Conservation (phyloP, 1,140 invertebrate genomes). For the Pseudomyrmex sp. region DNA sequence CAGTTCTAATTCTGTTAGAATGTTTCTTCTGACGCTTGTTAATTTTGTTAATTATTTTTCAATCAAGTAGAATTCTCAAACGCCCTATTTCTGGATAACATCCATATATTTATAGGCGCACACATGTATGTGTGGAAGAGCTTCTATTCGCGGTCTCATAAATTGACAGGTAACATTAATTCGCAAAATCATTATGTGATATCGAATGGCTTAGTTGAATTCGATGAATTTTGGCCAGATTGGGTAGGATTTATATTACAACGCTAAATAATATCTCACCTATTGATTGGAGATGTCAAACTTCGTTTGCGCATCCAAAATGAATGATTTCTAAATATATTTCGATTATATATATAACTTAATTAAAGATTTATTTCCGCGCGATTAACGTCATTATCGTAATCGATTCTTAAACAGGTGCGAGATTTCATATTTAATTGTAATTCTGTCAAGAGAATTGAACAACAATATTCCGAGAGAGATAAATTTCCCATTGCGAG, state of each 20-base stretch:
- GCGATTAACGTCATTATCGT: not conserved
- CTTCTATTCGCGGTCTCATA: not conserved
- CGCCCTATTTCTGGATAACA: too few species aligned
- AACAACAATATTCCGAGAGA: too few species aligned
- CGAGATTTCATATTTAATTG: not conserved
- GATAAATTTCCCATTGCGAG: too few species aligned
- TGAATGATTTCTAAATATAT: too few species aligned
- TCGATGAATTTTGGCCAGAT: conserved; percentile 15
- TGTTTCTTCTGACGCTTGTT: too few species aligned
- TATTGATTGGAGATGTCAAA: conserved; percentile 12
- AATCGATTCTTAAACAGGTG: not conserved
- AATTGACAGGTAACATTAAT: conserved; percentile 45
- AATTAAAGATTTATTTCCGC: not conserved
- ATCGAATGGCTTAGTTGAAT: conserved; percentile 38
- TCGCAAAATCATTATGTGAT: conserved; percentile 18
- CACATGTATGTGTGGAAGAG: not conserved
- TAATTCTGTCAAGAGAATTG: too few species aligned
- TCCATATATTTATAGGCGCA: too few species aligned
- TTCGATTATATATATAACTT: too few species aligned
- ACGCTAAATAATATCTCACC: conserved; percentile 10
- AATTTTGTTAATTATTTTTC: too few species aligned
- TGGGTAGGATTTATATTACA: conserved; percentile 5
- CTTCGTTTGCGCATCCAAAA: not conserved
- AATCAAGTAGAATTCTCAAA: too few species aligned
- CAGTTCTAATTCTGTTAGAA: too few species aligned